Percentiles rank a stretch among this genome's conserved stretches.
Evolutionary conservation across 2,113 vertebrate species (phyloP).

Genomic region (Willisornis vidua): DNA sequence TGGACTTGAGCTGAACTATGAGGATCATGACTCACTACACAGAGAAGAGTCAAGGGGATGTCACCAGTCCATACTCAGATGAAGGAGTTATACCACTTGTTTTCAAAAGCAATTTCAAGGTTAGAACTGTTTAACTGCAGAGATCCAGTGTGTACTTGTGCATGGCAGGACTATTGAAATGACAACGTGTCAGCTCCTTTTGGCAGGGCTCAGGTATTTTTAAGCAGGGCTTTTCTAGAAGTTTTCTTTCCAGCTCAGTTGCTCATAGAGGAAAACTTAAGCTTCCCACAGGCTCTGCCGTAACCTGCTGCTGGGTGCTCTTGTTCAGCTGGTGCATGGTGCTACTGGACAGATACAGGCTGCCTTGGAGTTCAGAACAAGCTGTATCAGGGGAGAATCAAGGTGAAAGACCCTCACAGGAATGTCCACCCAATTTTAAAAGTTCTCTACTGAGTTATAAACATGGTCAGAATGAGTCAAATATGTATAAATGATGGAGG

Average conservation of each 20-base stretch:
- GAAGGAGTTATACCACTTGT: not conserved
- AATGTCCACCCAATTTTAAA: not conserved
- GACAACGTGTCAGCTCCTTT: not conserved
- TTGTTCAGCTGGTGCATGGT: rapidly evolving
- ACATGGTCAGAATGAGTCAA: not conserved
- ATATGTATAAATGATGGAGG: not conserved
- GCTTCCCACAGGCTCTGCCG: rapidly evolving
- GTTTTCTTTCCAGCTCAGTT: not conserved
- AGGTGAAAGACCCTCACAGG: not conserved
- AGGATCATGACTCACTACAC: not conserved
- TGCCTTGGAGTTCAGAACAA: not conserved
- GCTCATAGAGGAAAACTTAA: not conserved
- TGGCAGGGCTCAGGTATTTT: not conserved
- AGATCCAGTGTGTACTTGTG: not conserved
- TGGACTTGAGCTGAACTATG: not conserved
- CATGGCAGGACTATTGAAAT: not conserved
- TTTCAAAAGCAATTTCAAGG: not conserved
- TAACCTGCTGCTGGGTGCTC: not conserved
- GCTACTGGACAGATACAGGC: not conserved
- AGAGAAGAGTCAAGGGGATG: not conserved
- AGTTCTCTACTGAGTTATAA: not conserved
- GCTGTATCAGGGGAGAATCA: not conserved
- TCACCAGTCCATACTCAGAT: not conserved
- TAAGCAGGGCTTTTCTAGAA: not conserved
- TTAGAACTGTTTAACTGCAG: not conserved